Evolutionary conservation across 2,888 invertebrate species (phyloP).

Genomic region (Aleiodes leptofemur): DNA sequence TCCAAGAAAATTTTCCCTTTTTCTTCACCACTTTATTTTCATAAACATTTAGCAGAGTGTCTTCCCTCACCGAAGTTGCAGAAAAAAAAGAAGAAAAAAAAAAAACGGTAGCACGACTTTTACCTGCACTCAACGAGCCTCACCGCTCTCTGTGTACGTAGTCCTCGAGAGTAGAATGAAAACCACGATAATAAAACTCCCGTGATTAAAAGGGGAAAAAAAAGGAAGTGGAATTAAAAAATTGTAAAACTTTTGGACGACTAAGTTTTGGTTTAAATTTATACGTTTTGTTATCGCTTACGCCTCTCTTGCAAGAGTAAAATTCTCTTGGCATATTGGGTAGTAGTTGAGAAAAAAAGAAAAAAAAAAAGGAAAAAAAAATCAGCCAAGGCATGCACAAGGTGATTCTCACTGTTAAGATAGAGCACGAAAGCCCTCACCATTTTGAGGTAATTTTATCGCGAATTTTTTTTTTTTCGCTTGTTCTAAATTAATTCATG

Average conservation of each 20-base stretch:
- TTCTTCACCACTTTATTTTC: constrained; percentile 7
- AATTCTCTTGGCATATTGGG: constrained; percentile 26
- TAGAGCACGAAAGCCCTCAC: constrained; percentile 20
- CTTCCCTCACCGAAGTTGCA: constrained; percentile 10
- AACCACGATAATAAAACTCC: constrained; percentile 39
- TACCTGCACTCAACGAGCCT: constrained; percentile 21
- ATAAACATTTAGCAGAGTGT: constrained; percentile 18
- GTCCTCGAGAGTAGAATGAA: constrained; percentile 29
- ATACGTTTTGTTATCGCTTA: constrained; percentile 47
- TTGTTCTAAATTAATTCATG: constrained; percentile 12
- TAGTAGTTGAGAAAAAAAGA: background rate
- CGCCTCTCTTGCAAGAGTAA: background rate
- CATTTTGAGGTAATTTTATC: constrained; percentile 23
- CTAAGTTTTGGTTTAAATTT: constrained; percentile 39
- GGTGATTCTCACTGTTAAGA: constrained; percentile 20
- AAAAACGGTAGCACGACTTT: constrained; percentile 24
- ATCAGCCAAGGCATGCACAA: constrained; percentile 23
- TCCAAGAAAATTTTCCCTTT: constrained; percentile 5
- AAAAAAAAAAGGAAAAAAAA: background rate
- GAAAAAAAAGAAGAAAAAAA: background rate
- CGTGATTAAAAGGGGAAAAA: constrained; percentile 8
- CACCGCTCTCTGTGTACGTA: constrained; percentile 16
- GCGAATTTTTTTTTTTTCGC: background rate
- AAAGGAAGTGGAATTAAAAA: constrained; percentile 16
- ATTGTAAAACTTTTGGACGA: constrained; percentile 17